Evolutionary conservation across 1,140 invertebrate species (phyloP), one percentile per base, ranked within the genome.

Genomic region (Anoplolepis gracilipes): DNA sequence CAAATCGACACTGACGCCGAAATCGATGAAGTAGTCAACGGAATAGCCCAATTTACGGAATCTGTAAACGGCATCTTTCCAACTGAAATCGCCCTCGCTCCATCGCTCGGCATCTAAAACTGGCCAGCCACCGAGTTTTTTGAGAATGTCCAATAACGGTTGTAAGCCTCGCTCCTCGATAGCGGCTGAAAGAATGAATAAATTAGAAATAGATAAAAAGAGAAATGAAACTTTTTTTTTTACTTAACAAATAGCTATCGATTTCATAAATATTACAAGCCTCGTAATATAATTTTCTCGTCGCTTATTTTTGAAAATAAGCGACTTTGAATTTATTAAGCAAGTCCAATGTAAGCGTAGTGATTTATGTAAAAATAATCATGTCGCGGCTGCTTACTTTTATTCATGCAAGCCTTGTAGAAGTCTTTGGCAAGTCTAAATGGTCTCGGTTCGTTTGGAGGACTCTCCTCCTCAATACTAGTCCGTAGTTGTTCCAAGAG

Each of bases 1-100:
- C n/a, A 98, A 96, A 94, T 99, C 98, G 8, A 98, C 97, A 4
- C 97, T 96, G 75, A 99, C 97, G 49, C 97, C 98, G 88, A 99
- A 98, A 91, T 99, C 98, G n/a, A 99, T 96, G 91, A 99, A 97
- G 92, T 99, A 98, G 93, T 99, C 98, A 57, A 98, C 97, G 7
- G 97, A 98, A 92, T 98, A 98, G 4, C 98, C 98, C 6, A 96
- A 94, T 67, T 95, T 95, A 25, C 97, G 96, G 94, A 98, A 98
- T 77, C 96, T 97, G 94, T 97, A 98, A 4, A 98, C 97, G 10
- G 97, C 97, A 85, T 98, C 95, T 90, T 97, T 97, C 98, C 98
- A 99, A 62, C 97, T 96, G 93, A 97, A 98, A 1, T 95, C 92
- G 28, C 96, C 96, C 0, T 96, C 95, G 78, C 97, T 95, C 98